phyloP scores from a whole-genome alignment of 2,888 invertebrate genomes.

The Amaurobius ferox region DNA sequence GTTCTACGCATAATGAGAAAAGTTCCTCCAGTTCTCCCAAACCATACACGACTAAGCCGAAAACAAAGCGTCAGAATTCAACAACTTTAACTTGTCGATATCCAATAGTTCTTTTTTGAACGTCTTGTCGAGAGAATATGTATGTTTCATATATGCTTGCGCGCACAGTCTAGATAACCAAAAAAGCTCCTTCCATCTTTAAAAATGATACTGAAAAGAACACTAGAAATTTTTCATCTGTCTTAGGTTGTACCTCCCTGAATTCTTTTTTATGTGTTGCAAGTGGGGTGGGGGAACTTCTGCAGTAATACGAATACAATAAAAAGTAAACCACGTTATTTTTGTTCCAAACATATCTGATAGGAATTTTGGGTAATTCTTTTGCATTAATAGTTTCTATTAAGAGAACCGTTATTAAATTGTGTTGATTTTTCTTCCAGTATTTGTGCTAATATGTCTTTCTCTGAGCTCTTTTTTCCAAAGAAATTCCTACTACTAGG shows the following conservation, averaged over 20 bases:
- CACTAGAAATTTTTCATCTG: slow-evolving; percentile 60
- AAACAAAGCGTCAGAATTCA: slow-evolving; percentile 33
- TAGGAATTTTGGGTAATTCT: too few relatives aligned
- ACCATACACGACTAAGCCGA: too few relatives aligned
- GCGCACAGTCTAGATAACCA: slow-evolving; percentile 44
- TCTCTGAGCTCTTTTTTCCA: too few relatives aligned
- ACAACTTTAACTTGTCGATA: slow-evolving; percentile 26
- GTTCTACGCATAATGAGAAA: too few relatives aligned
- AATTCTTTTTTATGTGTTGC: slow-evolving; percentile 57
- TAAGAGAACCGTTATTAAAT: too few relatives aligned
- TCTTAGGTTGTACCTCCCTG: slow-evolving; percentile 43
- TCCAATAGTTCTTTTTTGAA: slow-evolving; percentile 48
- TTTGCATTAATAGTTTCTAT: too few relatives aligned
- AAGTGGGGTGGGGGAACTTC: background rate
- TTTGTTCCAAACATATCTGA: background rate
- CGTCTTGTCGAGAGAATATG: slow-evolving; percentile 42
- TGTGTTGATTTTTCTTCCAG: too few relatives aligned
- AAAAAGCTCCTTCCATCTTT: slow-evolving; percentile 45
- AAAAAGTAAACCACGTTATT: background rate
- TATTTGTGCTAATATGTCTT: too few relatives aligned
- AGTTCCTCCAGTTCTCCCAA: too few relatives aligned
- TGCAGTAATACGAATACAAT: slow-evolving; percentile 1
- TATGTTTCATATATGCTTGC: slow-evolving; percentile 28
- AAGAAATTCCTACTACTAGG: too few relatives aligned
- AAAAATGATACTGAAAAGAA: slow-evolving; percentile 59